Evolutionary conservation across 2,113 vertebrate genomes (phyloP).

Genomic region (Meriones unguiculatus): DNA sequence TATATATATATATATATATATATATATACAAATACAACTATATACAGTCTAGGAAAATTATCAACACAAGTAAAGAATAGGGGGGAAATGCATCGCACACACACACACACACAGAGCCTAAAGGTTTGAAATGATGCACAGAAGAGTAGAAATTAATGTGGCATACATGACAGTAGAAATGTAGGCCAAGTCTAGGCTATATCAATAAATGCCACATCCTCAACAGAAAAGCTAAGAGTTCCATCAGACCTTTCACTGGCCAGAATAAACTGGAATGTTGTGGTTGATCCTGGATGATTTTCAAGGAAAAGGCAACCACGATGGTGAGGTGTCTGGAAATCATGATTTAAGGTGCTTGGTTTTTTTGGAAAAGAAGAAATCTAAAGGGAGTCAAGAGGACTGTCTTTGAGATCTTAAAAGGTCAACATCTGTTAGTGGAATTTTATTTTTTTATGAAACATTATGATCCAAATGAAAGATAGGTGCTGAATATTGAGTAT

Average conservation of each 20-base stretch:
- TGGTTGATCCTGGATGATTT: background rate
- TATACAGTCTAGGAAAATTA: background rate
- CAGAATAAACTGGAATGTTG: conserved; percentile 73
- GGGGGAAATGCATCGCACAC: background rate
- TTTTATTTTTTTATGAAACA: conserved; percentile 62
- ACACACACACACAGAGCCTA: background rate
- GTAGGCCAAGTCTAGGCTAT: conserved; percentile 64
- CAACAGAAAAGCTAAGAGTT: conserved; percentile 58
- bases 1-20: too few relatives aligned
- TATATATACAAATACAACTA: background rate
- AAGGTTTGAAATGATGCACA: conserved; percentile 4
- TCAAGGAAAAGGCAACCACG: conserved; percentile 49
- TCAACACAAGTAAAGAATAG: background rate
- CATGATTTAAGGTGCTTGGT: conserved; percentile 50
- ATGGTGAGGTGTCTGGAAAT: conserved; percentile 65
- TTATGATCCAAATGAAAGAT: conserved; percentile 39
- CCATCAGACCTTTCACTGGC: conserved; percentile 66
- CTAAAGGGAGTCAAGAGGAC: conserved; percentile 32
- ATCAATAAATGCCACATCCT: conserved; percentile 60
- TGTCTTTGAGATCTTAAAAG: conserved; percentile 56
- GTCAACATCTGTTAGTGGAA: background rate
- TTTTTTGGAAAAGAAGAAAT: conserved; percentile 45
- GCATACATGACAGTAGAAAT: conserved; percentile 30
- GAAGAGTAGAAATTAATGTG: conserved; percentile 50
- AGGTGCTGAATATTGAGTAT: background rate